Percentiles rank a stretch among this genome's conserved stretches.
These are phyloP conservation scores for Tokudaia muenninki DNA, from an alignment of 2,797 vertebrate species.

Conservation along the genomic window DNA sequence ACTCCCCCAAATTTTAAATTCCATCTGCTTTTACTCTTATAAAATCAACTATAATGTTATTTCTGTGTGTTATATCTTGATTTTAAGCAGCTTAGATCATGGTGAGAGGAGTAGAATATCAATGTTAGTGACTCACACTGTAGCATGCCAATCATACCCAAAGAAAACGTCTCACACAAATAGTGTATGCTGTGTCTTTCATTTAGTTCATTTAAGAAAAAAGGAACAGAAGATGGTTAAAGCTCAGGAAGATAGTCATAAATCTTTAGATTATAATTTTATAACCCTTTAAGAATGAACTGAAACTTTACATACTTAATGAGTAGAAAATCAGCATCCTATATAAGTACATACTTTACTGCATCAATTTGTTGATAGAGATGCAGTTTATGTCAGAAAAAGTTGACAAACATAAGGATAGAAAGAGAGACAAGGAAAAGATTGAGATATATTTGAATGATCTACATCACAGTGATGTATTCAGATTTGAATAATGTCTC, in stretches of 20 bases:
- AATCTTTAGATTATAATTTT: neutral
- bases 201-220: neutral
- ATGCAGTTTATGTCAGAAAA: slow-evolving; percentile 10
- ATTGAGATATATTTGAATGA: neutral
- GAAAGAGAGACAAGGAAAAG: neutral
- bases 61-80: neutral
- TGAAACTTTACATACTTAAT: neutral
- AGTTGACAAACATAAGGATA: neutral
- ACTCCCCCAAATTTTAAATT: neutral
- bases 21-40: neutral
- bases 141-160: neutral
- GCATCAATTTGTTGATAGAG: neutral
- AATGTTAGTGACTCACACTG: neutral
- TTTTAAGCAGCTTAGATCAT: neutral
- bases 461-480: slow-evolving; percentile 16
- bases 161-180: neutral
- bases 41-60: neutral
- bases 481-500: neutral
- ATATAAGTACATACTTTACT: neutral
- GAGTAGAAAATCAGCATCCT: neutral
- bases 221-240: neutral
- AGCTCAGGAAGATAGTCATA: neutral
- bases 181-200: slow-evolving; percentile 21
- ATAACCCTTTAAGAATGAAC: neutral
- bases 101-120: neutral